A percentile compares a stretch with the other conserved stretches of the same genome.
Evolutionary conservation across 2,797 vertebrate species (phyloP).

Genomic region (Astyanax mexicanus): DNA sequence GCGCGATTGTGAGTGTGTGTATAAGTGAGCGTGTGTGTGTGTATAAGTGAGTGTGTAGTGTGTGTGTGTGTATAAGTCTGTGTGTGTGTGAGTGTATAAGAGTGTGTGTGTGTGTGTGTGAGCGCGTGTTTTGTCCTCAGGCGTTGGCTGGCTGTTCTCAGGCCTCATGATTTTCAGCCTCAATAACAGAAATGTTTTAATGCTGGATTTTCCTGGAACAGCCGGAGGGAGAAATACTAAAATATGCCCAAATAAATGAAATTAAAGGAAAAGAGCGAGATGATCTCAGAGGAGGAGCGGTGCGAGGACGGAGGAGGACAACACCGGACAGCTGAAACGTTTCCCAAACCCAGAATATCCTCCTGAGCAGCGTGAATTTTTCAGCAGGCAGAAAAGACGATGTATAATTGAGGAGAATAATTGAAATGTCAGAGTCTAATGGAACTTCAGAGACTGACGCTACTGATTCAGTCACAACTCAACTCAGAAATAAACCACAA

Average conservation of each 20-base stretch:
- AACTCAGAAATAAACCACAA: neutral
- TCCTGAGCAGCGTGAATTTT: slow-evolving; percentile 5
- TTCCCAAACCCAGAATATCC: neutral
- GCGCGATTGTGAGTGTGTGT: too few relatives aligned
- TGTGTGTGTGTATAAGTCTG: too few relatives aligned
- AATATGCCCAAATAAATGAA: slow-evolving; percentile 15
- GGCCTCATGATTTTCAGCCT: slow-evolving; percentile 15
- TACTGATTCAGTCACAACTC: neutral
- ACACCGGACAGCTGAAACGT: neutral
- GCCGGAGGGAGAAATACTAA: slow-evolving; percentile 7
- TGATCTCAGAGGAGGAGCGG: neutral
- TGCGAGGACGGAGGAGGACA: neutral
- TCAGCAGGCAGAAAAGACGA: neutral
- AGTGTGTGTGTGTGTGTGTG: neutral
- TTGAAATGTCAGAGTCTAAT: slow-evolving; percentile 1
- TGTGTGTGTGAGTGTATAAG: too few relatives aligned
- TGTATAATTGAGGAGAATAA: neutral
- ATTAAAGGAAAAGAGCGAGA: slow-evolving; percentile 1
- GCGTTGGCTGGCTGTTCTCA: slow-evolving; percentile 14
- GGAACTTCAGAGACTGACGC: neutral
- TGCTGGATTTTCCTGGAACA: slow-evolving; percentile 23
- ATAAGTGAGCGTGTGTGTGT: too few relatives aligned
- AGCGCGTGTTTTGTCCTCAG: neutral
- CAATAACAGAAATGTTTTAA: slow-evolving; percentile 25
- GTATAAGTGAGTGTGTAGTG: too few relatives aligned